Conservation (phyloP, 2,888 invertebrate species). For the Hirudinaria manillensis region DNA sequence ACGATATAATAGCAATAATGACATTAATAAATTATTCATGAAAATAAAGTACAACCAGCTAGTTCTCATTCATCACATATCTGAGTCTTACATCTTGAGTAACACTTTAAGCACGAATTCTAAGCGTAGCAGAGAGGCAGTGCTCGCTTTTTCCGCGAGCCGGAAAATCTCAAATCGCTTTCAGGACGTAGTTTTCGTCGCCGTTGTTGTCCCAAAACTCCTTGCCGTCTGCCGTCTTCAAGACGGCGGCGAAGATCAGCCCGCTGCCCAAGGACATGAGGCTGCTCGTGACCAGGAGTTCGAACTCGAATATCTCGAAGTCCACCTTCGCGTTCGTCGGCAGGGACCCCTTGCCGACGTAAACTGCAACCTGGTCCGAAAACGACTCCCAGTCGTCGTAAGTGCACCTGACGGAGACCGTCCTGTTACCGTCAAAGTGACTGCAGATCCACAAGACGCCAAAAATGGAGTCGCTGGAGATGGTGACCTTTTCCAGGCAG, state of each 20-base stretch:
- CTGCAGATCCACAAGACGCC: neutral
- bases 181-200: neutral
- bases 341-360: neutral
- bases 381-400: conserved; percentile 10
- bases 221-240: neutral
- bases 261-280: neutral
- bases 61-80: too few relatives aligned
- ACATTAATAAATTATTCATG: too few relatives aligned
- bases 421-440: neutral
- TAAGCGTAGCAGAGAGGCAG: too few relatives aligned
- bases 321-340: neutral
- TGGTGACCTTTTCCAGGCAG: conserved; percentile 10
- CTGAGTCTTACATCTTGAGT: too few relatives aligned
- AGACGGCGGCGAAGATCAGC: neutral
- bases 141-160: too few relatives aligned
- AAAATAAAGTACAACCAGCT: too few relatives aligned
- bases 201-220: conserved; percentile 9
- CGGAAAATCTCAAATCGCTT: too few relatives aligned
- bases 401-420: neutral
- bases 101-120: too few relatives aligned
- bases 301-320: neutral
- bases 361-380: neutral
- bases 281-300: neutral
- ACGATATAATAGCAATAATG: too few relatives aligned
- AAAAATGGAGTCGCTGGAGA: conserved; percentile 7